These are phyloP conservation scores for Drosophila dives DNA, from an alignment of 2,888 invertebrate species.

Conservation along the genomic window DNA sequence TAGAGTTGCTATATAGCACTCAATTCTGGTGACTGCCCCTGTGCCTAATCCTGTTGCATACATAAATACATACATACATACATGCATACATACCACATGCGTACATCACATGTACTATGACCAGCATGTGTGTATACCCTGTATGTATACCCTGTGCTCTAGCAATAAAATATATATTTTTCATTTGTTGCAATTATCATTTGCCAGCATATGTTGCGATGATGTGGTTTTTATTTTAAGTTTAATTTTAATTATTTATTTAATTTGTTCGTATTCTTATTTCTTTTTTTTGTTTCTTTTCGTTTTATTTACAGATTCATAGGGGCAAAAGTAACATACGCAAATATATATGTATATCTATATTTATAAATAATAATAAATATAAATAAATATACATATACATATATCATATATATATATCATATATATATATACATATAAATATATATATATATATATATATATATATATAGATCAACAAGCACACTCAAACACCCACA, in stretches of 20 bases:
- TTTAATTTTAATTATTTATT: conserved; percentile 19
- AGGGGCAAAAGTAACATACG: conserved; percentile 75
- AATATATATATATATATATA: conserved; percentile 25
- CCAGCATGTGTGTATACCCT: conserved; percentile 1
- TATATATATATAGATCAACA: conserved; percentile 19
- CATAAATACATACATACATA: background rate
- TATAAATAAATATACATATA: conserved; percentile 30
- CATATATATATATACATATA: conserved; percentile 41
- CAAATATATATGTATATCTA: conserved; percentile 39
- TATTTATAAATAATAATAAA: conserved; percentile 47
- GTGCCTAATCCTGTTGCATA: conserved; percentile 19
- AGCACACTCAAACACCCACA: conserved; percentile 24
- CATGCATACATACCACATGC: background rate
- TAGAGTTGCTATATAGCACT: conserved; percentile 7
- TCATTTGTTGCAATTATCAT: conserved; percentile 8
- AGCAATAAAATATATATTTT: conserved; percentile 1
- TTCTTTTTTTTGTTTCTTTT: conserved; percentile 27
- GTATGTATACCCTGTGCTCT: background rate
- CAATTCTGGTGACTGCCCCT: conserved; percentile 10
- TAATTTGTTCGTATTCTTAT: conserved; percentile 46
- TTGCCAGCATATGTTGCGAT: conserved; percentile 15
- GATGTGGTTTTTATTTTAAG: conserved; percentile 3
- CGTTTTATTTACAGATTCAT: conserved; percentile 76
- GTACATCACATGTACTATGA: background rate
- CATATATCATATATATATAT: conserved; percentile 32